Conservation (phyloP, 1,140 invertebrate species). For the Lasioglossum albipes region DNA sequence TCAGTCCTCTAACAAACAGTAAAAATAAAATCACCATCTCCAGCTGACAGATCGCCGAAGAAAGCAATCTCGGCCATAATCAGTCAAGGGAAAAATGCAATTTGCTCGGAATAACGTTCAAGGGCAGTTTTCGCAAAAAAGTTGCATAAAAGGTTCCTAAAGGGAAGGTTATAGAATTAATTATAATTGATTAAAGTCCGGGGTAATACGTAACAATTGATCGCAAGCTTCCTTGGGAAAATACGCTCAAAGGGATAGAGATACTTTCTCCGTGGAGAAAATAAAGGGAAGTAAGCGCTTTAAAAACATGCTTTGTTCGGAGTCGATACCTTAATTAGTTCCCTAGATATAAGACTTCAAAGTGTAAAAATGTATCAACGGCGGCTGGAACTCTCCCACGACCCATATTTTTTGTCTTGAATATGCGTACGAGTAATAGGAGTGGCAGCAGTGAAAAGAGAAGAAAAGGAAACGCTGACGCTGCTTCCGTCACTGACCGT, state of each 20-base stretch:
- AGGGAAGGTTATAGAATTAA: background rate
- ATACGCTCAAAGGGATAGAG: background rate
- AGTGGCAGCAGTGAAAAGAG: background rate
- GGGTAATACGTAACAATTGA: too few species aligned
- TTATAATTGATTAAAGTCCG: background rate
- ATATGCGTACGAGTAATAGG: background rate
- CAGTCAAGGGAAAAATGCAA: too few species aligned
- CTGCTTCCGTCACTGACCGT: background rate
- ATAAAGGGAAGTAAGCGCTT: background rate
- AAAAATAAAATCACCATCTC: too few species aligned
- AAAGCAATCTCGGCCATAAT: too few species aligned
- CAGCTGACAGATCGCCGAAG: too few species aligned
- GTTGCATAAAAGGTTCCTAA: too few species aligned
- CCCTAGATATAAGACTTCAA: background rate
- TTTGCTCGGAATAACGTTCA: too few species aligned
- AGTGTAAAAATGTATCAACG: background rate
- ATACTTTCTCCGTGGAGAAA: background rate
- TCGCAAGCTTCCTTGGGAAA: background rate
- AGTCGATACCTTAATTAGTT: background rate
- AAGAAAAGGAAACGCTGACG: background rate
- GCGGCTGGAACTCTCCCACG: background rate
- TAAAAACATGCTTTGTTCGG: background rate
- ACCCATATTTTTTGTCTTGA: background rate
- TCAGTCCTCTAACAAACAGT: too few species aligned
- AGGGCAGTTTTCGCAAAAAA: too few species aligned